Evolutionary conservation across 2,888 invertebrate species (phyloP), one percentile per base, ranked within the genome.

Genomic region (Temnothorax ravouxi): DNA sequence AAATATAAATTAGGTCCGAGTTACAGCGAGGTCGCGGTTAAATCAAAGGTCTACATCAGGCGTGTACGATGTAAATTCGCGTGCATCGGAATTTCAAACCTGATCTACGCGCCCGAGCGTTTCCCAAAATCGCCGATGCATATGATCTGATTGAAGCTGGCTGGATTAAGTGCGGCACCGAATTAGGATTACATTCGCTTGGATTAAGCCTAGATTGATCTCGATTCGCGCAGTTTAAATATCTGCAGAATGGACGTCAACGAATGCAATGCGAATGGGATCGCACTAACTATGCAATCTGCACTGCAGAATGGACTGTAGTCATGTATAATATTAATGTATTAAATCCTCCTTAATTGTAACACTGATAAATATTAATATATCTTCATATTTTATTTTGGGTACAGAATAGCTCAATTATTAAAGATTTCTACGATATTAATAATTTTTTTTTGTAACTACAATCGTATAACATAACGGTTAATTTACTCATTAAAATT

Each of bases 1-100:
- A 80, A 80, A 80, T 80, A 80, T 80, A 72, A 80, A 80, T 80
- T 72, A 59, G 79, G 38, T 61, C 25, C 79, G 59, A 59, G 59
- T 59, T 79, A 79, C 47, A n/a, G 21, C 8, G 56, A 25, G 64
- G 64, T 34, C 54, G 54, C 54, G 79, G 47, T 41, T 71, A 71
- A 79, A 71, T 71, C 72, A 54, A 9, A 21, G 50, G 25, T 15
- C 5, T 18, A n/a, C 38, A 47, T 47, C 13, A 41, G 6, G 5
- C 29, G 29, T 38, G 54, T 59, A n/a, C 79, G 15, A 25, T 80
- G 72, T 80, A 80, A 80, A 80, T 72, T 59, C 25, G 59, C 38
- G 47, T 38, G 50, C 54, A 67, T 72, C 18, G 59, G 72, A 80
- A 80, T 80, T 72, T 72, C 72, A 13, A 21, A 72, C 59, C 72